Conservation (phyloP, 2,797 vertebrate species). For the Masticophis lateralis region DNA sequence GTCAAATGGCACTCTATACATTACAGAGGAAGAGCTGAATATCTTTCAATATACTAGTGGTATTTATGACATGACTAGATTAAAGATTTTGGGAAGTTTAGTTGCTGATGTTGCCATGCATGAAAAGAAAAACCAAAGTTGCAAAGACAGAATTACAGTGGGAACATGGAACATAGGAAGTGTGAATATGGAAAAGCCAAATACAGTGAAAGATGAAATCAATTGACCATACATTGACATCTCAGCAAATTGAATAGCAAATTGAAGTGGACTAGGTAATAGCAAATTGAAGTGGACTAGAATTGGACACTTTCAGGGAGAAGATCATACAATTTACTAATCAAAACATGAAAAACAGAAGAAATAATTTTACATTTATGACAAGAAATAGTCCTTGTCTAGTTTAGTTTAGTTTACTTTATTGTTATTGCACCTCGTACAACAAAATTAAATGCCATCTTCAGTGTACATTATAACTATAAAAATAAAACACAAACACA, state of each 20-base stretch:
- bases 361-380: background rate
- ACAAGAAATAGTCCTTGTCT: background rate
- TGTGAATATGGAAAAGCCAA: background rate
- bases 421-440: no score
- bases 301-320: background rate
- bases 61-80: background rate
- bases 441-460: no score
- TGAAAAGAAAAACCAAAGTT: background rate
- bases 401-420: background rate
- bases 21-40: background rate
- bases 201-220: background rate
- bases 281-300: background rate
- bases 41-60: background rate
- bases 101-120: background rate
- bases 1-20: background rate
- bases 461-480: no score
- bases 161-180: background rate
- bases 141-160: background rate
- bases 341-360: background rate
- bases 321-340: background rate
- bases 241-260: background rate
- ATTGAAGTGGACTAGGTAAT: background rate
- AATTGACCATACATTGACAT: background rate
- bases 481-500: no score
- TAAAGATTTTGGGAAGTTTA: background rate